These are phyloP conservation scores for Phalacrocorax aristotelis DNA, from an alignment of 2,113 vertebrate species.

Conservation along the genomic window DNA sequence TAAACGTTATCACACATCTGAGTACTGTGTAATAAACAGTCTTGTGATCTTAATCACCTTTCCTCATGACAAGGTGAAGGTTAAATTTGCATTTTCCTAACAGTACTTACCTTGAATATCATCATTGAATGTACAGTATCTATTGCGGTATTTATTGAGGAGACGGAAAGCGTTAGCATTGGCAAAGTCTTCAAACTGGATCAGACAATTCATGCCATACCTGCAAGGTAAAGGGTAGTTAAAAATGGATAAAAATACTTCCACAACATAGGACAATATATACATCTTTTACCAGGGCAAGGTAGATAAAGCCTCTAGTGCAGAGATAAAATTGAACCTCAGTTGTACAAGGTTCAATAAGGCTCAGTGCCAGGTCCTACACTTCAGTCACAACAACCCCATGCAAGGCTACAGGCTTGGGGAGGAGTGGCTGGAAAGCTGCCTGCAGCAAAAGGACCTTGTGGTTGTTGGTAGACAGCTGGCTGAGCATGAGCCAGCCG, in stretches of 20 bases:
- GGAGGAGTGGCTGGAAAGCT: no score
- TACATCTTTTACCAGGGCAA: neutral
- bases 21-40: neutral
- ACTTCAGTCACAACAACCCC: no score
- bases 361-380: no score
- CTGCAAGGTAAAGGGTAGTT: slow-evolving; percentile 63
- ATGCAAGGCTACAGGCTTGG: no score
- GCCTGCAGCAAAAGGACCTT: no score
- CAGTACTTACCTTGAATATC: slow-evolving; percentile 90
- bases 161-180: slow-evolving; percentile 95
- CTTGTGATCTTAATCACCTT: neutral
- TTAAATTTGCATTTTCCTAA: neutral
- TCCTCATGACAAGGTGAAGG: neutral
- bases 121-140: slow-evolving; percentile 95
- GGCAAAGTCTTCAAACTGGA: slow-evolving; percentile 98
- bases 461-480: no score
- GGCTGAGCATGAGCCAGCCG: no score
- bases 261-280: neutral
- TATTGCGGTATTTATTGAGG: slow-evolving; percentile 92
- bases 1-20: neutral
- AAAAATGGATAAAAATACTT: neutral
- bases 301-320: neutral
- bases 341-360: no score
- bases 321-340: neutral
- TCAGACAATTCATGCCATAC: slow-evolving; percentile 93